Conservation (phyloP, 2,888 invertebrate species). For the Tryphoninae sp. region DNA sequence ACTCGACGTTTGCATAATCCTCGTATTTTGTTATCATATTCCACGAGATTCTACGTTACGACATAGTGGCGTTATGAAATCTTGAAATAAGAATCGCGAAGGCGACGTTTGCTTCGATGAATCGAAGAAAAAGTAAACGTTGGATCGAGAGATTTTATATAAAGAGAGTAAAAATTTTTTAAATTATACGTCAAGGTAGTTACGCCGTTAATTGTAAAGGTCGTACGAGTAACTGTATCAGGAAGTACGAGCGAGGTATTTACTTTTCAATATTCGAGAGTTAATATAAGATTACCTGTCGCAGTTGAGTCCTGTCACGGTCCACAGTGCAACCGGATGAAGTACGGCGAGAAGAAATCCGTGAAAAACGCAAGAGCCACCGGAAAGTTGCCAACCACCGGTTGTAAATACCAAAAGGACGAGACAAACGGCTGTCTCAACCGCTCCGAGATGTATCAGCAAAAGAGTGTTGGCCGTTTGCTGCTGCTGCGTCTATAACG, state of each 20-base stretch:
- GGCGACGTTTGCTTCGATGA: too few relatives aligned
- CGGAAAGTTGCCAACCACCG: slow-evolving; percentile 82
- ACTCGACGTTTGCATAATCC: too few relatives aligned
- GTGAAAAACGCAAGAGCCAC: slow-evolving; percentile 85
- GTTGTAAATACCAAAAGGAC: slow-evolving; percentile 85
- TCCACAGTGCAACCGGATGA: slow-evolving; percentile 90
- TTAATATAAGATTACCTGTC: slow-evolving; percentile 81
- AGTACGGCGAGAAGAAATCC: slow-evolving; percentile 87
- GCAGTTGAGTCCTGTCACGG: slow-evolving; percentile 90
- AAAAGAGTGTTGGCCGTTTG: slow-evolving; percentile 87
- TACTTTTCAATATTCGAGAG: neutral
- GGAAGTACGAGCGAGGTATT: neutral
- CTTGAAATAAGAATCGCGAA: too few relatives aligned
- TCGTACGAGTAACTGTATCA: too few relatives aligned
- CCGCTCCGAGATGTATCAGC: slow-evolving; percentile 87
- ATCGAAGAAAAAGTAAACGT: too few relatives aligned
- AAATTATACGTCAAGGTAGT: too few relatives aligned
- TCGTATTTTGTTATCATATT: too few relatives aligned
- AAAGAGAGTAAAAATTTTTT: too few relatives aligned
- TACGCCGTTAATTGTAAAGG: too few relatives aligned
- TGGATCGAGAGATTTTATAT: too few relatives aligned
- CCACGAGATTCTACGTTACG: too few relatives aligned
- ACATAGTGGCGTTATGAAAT: too few relatives aligned
- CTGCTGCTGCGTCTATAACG: slow-evolving; percentile 72
- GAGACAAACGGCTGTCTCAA: slow-evolving; percentile 86